Conservation (phyloP, 1,140 invertebrate species). For the Sycobia sp. region DNA sequence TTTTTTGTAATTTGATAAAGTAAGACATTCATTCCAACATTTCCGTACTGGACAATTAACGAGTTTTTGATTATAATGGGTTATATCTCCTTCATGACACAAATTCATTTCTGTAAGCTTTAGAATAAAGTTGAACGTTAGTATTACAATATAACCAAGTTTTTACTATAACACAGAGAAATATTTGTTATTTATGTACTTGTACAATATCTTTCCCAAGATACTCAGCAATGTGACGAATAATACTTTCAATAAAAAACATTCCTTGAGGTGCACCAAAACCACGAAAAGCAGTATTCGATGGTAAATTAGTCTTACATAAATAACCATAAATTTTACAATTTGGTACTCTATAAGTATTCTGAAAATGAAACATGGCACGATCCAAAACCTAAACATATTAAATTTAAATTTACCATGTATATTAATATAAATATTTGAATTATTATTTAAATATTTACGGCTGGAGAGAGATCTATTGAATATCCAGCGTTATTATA, state of each 20-base stretch:
- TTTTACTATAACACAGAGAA: neutral
- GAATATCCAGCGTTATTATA: conserved; percentile 87
- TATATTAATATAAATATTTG: neutral
- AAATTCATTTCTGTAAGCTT: conserved; percentile 77
- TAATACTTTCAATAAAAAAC: conserved; percentile 80
- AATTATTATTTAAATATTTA: conserved; percentile 53
- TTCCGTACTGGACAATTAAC: conserved; percentile 75
- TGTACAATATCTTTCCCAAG: conserved; percentile 67
- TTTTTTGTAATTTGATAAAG: conserved; percentile 70
- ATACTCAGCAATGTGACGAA: conserved; percentile 76
- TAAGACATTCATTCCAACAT: conserved; percentile 85
- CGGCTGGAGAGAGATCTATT: conserved; percentile 79
- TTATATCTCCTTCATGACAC: conserved; percentile 78
- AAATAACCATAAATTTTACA: conserved; percentile 69
- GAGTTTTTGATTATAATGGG: conserved; percentile 80
- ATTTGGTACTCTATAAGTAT: conserved; percentile 78
- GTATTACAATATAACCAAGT: conserved; percentile 41
- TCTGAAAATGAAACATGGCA: conserved; percentile 80
- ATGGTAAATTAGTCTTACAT: conserved; percentile 85
- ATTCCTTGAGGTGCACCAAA: conserved; percentile 91
- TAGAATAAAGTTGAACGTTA: conserved; percentile 43
- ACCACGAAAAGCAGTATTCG: conserved; percentile 89
- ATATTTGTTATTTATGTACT: conserved; percentile 49
- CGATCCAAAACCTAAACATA: conserved; percentile 79
- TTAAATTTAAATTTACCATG: conserved; percentile 30